These are phyloP conservation scores for Pipistrellus nathusii DNA, from an alignment of 2,797 vertebrate genomes.

Conservation along the genomic window DNA sequence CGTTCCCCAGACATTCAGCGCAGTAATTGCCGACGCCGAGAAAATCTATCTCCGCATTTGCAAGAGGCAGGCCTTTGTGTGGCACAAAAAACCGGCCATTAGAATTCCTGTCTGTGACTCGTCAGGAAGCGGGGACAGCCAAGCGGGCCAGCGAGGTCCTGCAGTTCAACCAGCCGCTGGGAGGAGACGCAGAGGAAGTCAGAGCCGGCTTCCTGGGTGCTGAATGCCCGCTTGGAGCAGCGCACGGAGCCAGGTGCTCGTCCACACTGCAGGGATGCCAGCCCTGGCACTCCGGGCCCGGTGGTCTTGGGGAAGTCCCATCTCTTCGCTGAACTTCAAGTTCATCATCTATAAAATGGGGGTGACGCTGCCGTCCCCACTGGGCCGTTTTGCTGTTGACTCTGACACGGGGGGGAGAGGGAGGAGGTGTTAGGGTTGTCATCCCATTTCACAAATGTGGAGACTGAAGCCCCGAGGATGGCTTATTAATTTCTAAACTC, in stretches of 20 bases:
- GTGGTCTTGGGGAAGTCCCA: not conserved
- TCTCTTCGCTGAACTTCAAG: not conserved
- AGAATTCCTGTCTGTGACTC: constrained; percentile 62
- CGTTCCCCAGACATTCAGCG: not conserved
- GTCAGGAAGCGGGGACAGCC: constrained; percentile 31
- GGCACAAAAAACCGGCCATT: constrained; percentile 55
- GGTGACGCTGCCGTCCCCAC: too few species aligned
- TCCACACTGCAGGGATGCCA: not conserved
- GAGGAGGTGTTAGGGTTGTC: not conserved
- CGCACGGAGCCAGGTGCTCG: not conserved
- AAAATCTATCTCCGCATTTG: constrained; percentile 63
- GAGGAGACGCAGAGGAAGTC: not conserved
- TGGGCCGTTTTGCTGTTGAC: not conserved
- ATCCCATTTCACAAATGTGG: not conserved
- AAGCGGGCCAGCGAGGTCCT: not conserved
- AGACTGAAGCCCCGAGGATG: not conserved
- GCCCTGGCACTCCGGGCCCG: not conserved
- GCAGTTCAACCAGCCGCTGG: constrained; percentile 68
- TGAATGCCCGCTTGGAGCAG: not conserved
- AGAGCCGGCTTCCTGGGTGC: not conserved
- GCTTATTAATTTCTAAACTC: not conserved
- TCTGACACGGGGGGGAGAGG: not conserved
- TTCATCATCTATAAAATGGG: not conserved
- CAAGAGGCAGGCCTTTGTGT: constrained; percentile 65
- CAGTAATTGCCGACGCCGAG: constrained; percentile 55